These are phyloP conservation scores for Lamprotornis superbus DNA, from an alignment of 2,113 vertebrate species.

Conservation along the genomic window DNA sequence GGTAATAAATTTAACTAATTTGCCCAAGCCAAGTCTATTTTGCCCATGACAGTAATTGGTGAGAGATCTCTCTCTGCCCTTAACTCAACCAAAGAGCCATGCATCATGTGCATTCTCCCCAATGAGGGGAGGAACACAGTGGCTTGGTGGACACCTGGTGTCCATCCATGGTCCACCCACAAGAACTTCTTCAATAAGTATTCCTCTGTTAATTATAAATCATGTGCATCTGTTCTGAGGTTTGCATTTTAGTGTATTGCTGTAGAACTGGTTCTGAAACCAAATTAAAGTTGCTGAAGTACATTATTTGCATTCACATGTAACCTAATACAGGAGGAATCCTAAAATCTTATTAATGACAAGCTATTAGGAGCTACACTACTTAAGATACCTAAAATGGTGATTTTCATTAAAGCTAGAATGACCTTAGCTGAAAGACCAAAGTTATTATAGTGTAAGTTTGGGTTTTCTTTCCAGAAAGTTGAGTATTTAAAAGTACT, in stretches of 20 bases:
- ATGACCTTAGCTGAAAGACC: not conserved
- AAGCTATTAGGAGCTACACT: not conserved
- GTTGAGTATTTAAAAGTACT: not conserved
- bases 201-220: not conserved
- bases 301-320: not conserved
- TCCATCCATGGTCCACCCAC: not conserved
- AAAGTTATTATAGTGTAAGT: not conserved
- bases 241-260: not conserved
- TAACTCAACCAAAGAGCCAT: fast-evolving
- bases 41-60: not conserved
- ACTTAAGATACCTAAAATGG: not conserved
- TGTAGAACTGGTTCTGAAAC: not conserved
- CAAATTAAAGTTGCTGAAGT: not conserved
- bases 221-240: not conserved
- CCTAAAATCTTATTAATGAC: not conserved
- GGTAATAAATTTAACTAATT: not conserved
- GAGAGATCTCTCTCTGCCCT: not conserved
- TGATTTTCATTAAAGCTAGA: not conserved
- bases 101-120: not conserved
- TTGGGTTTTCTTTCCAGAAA: not conserved
- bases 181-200: not conserved
- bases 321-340: not conserved
- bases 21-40: not conserved
- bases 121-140: not conserved
- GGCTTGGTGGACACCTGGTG: not conserved